These are phyloP conservation scores for Pristionchus fissidentatus DNA, from an alignment of 2,888 invertebrate species.

Conservation along the genomic window DNA sequence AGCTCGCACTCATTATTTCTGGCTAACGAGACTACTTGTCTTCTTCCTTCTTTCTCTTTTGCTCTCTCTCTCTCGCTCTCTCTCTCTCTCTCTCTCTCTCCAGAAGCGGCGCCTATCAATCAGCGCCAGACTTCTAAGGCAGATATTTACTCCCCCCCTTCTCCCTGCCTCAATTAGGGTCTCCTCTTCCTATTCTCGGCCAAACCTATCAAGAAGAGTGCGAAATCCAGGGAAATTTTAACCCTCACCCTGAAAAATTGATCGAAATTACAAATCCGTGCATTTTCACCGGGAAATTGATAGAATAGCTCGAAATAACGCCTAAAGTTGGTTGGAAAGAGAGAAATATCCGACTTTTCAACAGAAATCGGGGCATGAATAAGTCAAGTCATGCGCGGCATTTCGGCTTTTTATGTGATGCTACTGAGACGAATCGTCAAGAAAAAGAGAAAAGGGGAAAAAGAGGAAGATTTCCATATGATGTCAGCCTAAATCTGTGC, in stretches of 20 bases:
- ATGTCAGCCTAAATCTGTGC: too few species aligned
- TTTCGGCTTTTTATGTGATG: background rate
- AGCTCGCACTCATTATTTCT: constrained; percentile 6
- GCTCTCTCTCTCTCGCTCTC: constrained; percentile 10
- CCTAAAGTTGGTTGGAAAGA: background rate
- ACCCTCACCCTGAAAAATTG: too few species aligned
- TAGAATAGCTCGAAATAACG: background rate
- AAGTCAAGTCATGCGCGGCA: background rate
- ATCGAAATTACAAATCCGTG: background rate
- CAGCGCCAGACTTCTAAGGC: background rate
- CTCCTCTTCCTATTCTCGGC: constrained; percentile 20
- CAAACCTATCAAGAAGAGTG: too few species aligned
- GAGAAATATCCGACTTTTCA: background rate
- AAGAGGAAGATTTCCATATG: too few species aligned
- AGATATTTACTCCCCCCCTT: constrained; percentile 8
- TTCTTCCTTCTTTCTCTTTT: background rate
- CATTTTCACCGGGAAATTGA: background rate
- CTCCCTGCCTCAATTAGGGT: constrained; percentile 19
- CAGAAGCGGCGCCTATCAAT: constrained; percentile 2
- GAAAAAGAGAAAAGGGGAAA: background rate
- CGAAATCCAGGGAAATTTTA: too few species aligned
- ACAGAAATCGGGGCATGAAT: background rate
- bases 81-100: constrained; percentile 1
- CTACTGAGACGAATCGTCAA: background rate
- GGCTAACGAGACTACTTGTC: constrained; percentile 14